Evolutionary conservation across 2,113 vertebrate genomes (phyloP), one percentile per base, ranked within the genome.

Genomic region (Thunnus maccoyii): DNA sequence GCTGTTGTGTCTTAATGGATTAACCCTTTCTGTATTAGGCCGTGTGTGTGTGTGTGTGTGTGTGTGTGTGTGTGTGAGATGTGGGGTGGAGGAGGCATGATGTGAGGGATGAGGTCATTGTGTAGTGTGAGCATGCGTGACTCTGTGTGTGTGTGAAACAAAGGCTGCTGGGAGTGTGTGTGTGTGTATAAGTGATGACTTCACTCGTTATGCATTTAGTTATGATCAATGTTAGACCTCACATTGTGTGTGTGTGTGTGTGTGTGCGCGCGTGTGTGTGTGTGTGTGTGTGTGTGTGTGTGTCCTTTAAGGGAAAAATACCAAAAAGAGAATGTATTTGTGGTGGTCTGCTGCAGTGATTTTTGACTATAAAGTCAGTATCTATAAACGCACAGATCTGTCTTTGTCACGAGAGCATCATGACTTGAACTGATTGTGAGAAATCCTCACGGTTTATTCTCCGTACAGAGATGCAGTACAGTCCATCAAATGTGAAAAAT

Each of bases 61-160:
- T 83, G 84, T 65, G 72, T 60, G 85, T 78, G 80, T 80, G 82
- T 88, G 82, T 91, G 87, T 81, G 70, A 64, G 78, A 65, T 36
- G 32, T 64, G 61, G 71, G 74, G 65, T 50, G 85, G 81, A 69
- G 79, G 80, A 44, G 79, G 78, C 82, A n/a, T 68, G 78, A 88
- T 71, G 80, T 81, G 75, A 86, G 83, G 80, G 88, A 93, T 94
- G 93, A 95, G 90, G 92, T 94, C 93, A 94, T 93, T 55, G 86
- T 84, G 79, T 75, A 48, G 80, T 86, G 92, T 92, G 88, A 93
- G 87, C 88, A 87, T 90, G 93, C 89, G 88, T 90, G 90, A 87
- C 82, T 92, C 41, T 70, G 84, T 75, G 57, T 77, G 82, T 69
- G 67, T 76, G 51, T 82, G 64, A 77, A 86, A 90, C 86, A 88